Percentiles rank a stretch among this genome's conserved stretches.
Conservation (phyloP, 1,140 invertebrate species). For the Platyscapa corneri region DNA sequence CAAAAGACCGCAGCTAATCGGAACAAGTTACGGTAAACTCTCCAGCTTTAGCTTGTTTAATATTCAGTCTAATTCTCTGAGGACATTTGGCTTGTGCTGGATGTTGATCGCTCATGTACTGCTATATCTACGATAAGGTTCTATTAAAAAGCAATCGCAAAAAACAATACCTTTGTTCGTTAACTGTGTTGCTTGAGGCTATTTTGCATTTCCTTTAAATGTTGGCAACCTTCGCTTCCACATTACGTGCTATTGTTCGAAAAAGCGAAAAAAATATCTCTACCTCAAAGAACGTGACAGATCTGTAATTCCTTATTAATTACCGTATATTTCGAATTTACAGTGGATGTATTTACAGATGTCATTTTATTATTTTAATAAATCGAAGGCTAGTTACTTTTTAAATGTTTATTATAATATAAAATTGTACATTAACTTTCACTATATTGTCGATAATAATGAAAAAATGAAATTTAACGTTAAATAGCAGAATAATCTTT, state of each 20-base stretch:
- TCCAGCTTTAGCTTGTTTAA: slow-evolving; percentile 63
- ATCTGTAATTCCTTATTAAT: background rate
- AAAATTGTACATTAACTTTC: no score
- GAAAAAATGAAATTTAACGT: no score
- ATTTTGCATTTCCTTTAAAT: background rate
- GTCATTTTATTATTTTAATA: background rate
- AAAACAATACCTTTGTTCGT: background rate
- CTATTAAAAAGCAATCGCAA: background rate
- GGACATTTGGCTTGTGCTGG: slow-evolving; percentile 56
- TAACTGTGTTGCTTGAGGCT: background rate
- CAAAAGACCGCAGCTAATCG: slow-evolving; percentile 21
- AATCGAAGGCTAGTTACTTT: no score
- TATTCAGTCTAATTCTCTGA: slow-evolving; percentile 62
- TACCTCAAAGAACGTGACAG: background rate
- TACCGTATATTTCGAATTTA: background rate
- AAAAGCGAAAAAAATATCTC: background rate
- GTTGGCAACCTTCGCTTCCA: background rate
- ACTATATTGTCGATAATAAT: no score
- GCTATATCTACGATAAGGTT: no score
- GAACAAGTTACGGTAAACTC: background rate
- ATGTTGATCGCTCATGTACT: background rate
- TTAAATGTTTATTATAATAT: no score
- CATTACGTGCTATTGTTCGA: background rate
- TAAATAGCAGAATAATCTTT: background rate
- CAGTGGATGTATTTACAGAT: background rate